A percentile compares a stretch with the other conserved stretches of the same genome.
Evolutionary conservation across 2,113 vertebrate species (phyloP).

Genomic region (Cromileptes altivelis): DNA sequence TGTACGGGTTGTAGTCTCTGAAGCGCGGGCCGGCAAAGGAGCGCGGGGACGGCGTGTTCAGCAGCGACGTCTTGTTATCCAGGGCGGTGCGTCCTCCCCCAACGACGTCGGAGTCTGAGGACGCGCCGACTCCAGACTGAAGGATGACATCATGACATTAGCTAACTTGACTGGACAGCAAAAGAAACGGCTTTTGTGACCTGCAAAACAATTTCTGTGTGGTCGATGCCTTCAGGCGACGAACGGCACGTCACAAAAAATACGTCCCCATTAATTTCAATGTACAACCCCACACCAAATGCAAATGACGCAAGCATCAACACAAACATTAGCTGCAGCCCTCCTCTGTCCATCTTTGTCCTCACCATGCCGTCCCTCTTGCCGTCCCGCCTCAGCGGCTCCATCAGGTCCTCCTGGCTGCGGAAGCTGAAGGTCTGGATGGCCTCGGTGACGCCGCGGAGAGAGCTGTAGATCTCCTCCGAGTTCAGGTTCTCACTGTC

Average conservation of each 20-base stretch:
- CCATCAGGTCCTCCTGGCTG: slow-evolving; percentile 93
- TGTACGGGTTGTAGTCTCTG: slow-evolving; percentile 93
- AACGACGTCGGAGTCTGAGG: slow-evolving; percentile 76
- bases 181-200: no score
- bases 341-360: no score
- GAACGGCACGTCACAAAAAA: no score
- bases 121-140: slow-evolving; percentile 78
- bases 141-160: slow-evolving; percentile 39
- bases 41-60: slow-evolving; percentile 88
- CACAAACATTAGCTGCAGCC: no score
- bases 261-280: no score
- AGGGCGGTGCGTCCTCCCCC: slow-evolving; percentile 89
- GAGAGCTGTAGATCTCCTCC: slow-evolving; percentile 95
- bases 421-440: slow-evolving; percentile 96
- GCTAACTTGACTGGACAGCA: no score
- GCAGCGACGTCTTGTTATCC: slow-evolving; percentile 92
- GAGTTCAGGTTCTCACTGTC: slow-evolving; percentile 96
- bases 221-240: no score
- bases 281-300: no score
- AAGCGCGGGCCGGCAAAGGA: slow-evolving; percentile 86
- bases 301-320: no score
- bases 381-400: slow-evolving; percentile 90
- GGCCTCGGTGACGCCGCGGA: slow-evolving; percentile 94
- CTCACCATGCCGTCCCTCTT: slow-evolving; percentile 89
- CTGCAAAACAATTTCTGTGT: no score